Conservation (phyloP, 2,113 vertebrate genomes). For the Furnarius figulus region DNA sequence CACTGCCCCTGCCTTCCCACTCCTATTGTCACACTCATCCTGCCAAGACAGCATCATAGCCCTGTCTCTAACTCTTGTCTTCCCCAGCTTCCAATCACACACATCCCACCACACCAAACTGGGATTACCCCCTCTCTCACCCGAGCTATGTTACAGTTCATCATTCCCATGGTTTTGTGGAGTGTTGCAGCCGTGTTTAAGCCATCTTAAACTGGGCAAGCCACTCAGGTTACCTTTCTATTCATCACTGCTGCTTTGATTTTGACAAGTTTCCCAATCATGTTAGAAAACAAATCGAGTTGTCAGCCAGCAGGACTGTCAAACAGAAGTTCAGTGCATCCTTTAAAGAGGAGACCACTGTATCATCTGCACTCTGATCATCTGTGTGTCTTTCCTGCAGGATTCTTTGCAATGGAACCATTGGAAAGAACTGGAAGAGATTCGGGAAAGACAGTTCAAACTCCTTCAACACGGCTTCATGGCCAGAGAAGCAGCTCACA, state of each 20-base stretch:
- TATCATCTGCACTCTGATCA: not conserved
- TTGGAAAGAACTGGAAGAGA: constrained; percentile 78
- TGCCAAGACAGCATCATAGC: not conserved
- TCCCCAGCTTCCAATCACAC: not conserved
- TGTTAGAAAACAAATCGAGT: not conserved
- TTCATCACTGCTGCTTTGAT: not conserved
- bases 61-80: not conserved
- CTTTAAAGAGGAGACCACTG: not conserved
- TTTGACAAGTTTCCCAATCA: not conserved
- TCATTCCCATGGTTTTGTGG: not conserved
- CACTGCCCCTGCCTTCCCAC: not conserved
- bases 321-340: not conserved
- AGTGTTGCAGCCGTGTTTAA: not conserved
- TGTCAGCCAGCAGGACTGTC: not conserved
- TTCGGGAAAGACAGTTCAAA: constrained; percentile 67
- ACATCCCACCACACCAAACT: not conserved
- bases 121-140: not conserved
- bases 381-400: constrained; percentile 15
- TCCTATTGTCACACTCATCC: not conserved
- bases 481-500: constrained; percentile 21
- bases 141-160: not conserved
- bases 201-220: not conserved
- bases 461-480: constrained; percentile 20
- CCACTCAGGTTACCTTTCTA: not conserved
- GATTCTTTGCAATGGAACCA: constrained; percentile 44